A percentile compares a stretch with the other conserved stretches of the same genome.
Evolutionary conservation across 2,888 invertebrate genomes (phyloP).

Genomic region (Altica lythri): DNA sequence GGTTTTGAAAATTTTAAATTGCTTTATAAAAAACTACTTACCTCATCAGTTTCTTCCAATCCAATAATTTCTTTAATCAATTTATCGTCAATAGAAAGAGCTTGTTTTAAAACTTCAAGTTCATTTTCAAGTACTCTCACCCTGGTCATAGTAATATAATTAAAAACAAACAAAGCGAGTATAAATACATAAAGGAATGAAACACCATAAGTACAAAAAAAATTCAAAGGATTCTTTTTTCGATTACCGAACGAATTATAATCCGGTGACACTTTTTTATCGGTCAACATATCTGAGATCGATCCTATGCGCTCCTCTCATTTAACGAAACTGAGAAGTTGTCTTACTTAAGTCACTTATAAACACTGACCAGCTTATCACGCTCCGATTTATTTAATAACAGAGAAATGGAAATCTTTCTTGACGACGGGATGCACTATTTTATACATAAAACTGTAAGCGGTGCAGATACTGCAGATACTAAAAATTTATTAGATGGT

Average conservation of each 20-base stretch:
- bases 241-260: slow-evolving; percentile 11
- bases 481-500: too few relatives aligned
- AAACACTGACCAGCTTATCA: slow-evolving; percentile 30
- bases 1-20: too few relatives aligned
- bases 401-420: slow-evolving; percentile 12
- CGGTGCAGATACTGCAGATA: too few relatives aligned
- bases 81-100: slow-evolving; percentile 20
- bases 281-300: slow-evolving; percentile 19
- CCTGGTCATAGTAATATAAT: slow-evolving; percentile 17
- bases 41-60: slow-evolving; percentile 27
- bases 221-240: slow-evolving; percentile 11
- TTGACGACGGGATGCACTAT: slow-evolving; percentile 11
- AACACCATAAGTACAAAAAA: slow-evolving; percentile 12
- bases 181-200: slow-evolving; percentile 23
- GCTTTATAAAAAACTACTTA: slow-evolving; percentile 28
- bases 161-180: slow-evolving; percentile 16
- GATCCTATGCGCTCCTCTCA: slow-evolving; percentile 15
- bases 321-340: slow-evolving; percentile 21
- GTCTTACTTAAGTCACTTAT: slow-evolving; percentile 22
- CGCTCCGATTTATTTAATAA: slow-evolving; percentile 23
- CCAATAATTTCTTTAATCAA: slow-evolving; percentile 22
- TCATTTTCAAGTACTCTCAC: slow-evolving; percentile 28
- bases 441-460: background rate
- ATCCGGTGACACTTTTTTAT: slow-evolving; percentile 13
- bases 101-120: slow-evolving; percentile 22